Conservation (phyloP, 2,888 invertebrate species). For the Pammene fasciana region DNA sequence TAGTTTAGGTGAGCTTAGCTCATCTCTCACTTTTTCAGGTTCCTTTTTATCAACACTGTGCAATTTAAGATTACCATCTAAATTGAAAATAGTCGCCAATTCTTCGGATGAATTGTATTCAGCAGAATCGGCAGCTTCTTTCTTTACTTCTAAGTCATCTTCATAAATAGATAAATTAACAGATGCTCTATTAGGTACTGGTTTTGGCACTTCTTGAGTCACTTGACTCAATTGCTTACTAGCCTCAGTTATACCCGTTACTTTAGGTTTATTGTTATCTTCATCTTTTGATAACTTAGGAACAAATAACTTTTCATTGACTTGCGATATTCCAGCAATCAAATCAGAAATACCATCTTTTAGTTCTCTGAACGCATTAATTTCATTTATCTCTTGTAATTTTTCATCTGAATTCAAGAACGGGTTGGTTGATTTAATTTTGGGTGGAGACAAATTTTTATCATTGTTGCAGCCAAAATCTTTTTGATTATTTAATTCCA, state of each 20-base stretch:
- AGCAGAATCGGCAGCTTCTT: slow-evolving; percentile 74
- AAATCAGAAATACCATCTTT: slow-evolving; percentile 80
- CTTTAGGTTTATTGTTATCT: slow-evolving; percentile 51
- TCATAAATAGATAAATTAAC: slow-evolving; percentile 75
- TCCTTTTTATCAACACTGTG: slow-evolving; percentile 48
- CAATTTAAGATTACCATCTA: slow-evolving; percentile 59
- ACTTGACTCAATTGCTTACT: slow-evolving; percentile 66
- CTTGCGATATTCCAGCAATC: slow-evolving; percentile 79
- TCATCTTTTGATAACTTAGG: slow-evolving; percentile 56
- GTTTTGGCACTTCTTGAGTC: slow-evolving; percentile 55
- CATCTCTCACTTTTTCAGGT: slow-evolving; percentile 60
- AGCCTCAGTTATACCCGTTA: slow-evolving; percentile 64
- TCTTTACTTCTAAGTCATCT: slow-evolving; percentile 72
- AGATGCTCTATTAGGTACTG: slow-evolving; percentile 65
- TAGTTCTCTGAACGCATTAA: slow-evolving; percentile 78
- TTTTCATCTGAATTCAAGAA: slow-evolving; percentile 69
- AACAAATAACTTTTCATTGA: slow-evolving; percentile 75
- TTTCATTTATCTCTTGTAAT: slow-evolving; percentile 74
- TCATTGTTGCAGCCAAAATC: slow-evolving; percentile 47
- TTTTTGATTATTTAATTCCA: slow-evolving; percentile 46
- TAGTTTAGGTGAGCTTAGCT: slow-evolving; percentile 77
- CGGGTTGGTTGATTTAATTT: slow-evolving; percentile 69
- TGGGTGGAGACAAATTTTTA: slow-evolving; percentile 47
- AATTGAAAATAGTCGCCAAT: slow-evolving; percentile 85
- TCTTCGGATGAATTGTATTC: slow-evolving; percentile 87